Evolutionary conservation across 2,888 invertebrate genomes (phyloP).

Genomic region (Tachina grossa): DNA sequence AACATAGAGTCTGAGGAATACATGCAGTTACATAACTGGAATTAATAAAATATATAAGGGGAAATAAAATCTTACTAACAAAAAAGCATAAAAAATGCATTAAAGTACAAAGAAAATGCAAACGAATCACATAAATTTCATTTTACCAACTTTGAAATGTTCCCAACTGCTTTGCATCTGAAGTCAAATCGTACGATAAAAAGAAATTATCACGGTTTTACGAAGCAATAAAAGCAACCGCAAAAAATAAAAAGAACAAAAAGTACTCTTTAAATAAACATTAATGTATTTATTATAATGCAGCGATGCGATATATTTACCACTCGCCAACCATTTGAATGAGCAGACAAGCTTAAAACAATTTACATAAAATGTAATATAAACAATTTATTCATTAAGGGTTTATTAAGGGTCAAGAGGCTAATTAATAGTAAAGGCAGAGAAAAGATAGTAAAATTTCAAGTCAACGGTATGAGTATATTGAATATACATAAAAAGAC

Average conservation of each 20-base stretch:
- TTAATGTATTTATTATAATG: conserved; percentile 63
- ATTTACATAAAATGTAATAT: neutral
- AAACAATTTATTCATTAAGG: no score
- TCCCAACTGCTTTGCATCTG: neutral
- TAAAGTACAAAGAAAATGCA: conserved; percentile 12
- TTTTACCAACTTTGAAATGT: conserved; percentile 6
- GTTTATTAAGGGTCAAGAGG: no score
- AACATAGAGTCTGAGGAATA: neutral
- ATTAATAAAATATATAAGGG: conserved; percentile 33
- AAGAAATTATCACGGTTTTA: neutral
- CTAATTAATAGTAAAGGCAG: no score
- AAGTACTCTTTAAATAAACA: conserved; percentile 61
- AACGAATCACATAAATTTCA: conserved; percentile 28
- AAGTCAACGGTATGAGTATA: no score
- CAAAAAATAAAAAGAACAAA: conserved; percentile 23
- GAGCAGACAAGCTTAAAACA: neutral
- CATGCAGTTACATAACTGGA: neutral
- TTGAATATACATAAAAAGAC: no score
- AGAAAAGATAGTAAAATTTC: no score
- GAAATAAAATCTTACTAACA: neutral
- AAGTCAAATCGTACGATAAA: neutral
- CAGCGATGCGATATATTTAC: conserved; percentile 65
- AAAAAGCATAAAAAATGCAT: neutral
- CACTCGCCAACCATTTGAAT: conserved; percentile 36
- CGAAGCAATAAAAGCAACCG: conserved; percentile 11